Conservation (phyloP, 2,797 vertebrate species). For the Falco cherrug region DNA sequence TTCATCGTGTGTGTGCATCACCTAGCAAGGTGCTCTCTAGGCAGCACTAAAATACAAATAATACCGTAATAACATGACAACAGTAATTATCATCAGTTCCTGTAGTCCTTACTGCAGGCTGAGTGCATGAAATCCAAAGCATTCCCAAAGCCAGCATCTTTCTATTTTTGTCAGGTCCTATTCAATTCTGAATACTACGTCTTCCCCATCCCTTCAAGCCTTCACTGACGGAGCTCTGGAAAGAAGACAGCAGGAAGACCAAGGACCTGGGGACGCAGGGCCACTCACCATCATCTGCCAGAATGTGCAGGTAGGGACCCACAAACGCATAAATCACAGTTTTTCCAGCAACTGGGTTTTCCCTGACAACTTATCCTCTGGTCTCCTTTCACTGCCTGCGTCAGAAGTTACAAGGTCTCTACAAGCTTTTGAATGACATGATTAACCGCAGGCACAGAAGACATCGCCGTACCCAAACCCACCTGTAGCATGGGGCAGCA, state of each 20-base stretch:
- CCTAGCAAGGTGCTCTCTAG: background rate
- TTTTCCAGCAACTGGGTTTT: background rate
- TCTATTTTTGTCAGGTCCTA: constrained; percentile 82
- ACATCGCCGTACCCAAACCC: rapidly evolving
- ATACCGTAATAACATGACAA: background rate
- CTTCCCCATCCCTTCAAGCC: constrained; percentile 69
- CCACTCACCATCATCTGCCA: constrained; percentile 88
- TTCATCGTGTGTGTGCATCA: background rate
- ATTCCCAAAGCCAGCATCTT: background rate
- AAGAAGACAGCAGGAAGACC: constrained; percentile 86
- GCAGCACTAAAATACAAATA: background rate
- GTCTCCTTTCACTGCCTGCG: background rate
- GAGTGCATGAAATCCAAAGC: background rate
- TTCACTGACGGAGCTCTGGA: constrained; percentile 85
- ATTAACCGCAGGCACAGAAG: background rate
- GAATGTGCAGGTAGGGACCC: constrained; percentile 86
- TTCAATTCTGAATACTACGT: constrained; percentile 86
- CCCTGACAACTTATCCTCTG: rapidly evolving
- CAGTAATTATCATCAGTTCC: background rate
- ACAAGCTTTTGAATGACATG: background rate
- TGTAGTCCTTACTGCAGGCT: background rate
- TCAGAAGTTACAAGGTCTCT: background rate
- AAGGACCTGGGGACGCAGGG: constrained; percentile 78
- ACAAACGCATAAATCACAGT: rapidly evolving
- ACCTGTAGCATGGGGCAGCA: background rate